Evolutionary conservation across 2,113 vertebrate species (phyloP), one percentile per base, ranked within the genome.

Genomic region (Syngnathus floridae): DNA sequence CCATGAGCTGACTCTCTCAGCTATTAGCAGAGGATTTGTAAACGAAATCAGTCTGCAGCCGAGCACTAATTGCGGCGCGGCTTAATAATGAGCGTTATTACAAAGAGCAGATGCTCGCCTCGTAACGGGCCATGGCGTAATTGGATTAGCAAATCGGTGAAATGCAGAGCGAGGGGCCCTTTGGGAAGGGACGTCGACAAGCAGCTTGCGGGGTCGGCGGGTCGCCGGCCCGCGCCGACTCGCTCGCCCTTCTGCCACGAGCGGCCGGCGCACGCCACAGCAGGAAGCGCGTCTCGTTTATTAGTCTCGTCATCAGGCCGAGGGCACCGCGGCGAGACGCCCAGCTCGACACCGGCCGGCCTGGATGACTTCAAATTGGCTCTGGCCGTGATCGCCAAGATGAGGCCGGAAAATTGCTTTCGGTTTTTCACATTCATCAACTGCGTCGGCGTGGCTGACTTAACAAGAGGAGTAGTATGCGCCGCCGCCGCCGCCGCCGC

Each of bases 91-190:
- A 81, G 64, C 1, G 66, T 76, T 76, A 77, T 76, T 78, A 68
- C 71, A 73, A 67, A 67, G 76, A 79, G 56, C 83, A 88, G 83
- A 84, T 88, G 85, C 79, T 84, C 60, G 9, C 62, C 40, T 61
- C 59, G 35, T 71, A 12, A 6, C 76, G 75, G 80, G 79, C 74
- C 73, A 43, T 52, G 71, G 63, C 56, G 67, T 84, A 80, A 86
- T 87, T 84, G 71, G 73, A 88, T 84, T 78, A 87, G 71, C 66
- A 76, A 75, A 82, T 75, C 71, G 79, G 78, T 80, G 76, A 82
- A 77, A 80, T 65, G 66, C 68, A 69, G 67, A 66, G 7, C 56
- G 40, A 56, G 62, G 38, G 60, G 60, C 67, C 75, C 71, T 78
- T 77, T 64, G 57, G 73, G 71, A 73, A 76, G 68, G 54, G 26